phyloP scores from a whole-genome alignment of 2,113 vertebrate genomes.

The Delphinapterus leucas region DNA sequence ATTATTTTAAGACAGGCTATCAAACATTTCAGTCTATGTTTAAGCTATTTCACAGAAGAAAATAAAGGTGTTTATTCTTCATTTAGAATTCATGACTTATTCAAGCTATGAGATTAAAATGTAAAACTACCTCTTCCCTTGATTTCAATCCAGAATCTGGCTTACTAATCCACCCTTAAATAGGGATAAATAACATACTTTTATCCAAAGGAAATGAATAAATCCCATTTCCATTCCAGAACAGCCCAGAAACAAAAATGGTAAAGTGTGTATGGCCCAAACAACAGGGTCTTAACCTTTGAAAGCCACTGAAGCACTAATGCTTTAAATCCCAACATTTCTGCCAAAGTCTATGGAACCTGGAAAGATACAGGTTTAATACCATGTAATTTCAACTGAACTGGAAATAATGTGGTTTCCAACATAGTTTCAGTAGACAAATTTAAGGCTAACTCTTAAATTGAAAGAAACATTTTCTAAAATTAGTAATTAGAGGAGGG shows the following conservation, averaged over 20 bases:
- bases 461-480: slow-evolving; percentile 71
- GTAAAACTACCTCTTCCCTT: not conserved
- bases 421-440: slow-evolving; percentile 27
- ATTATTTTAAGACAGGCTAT: not conserved
- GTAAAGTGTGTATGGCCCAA: not conserved
- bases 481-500: slow-evolving; percentile 58
- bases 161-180: not conserved
- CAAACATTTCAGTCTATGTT: not conserved
- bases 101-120: not conserved
- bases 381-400: slow-evolving; percentile 48
- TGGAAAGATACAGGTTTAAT: not conserved
- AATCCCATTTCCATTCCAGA: not conserved
- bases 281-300: not conserved
- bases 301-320: not conserved
- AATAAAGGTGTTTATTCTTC: slow-evolving; percentile 28
- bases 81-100: not conserved
- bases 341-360: slow-evolving; percentile 38
- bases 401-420: slow-evolving; percentile 49
- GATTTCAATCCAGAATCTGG: not conserved
- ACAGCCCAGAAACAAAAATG: not conserved
- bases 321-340: not conserved
- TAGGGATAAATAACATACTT: not conserved
- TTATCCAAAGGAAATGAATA: not conserved
- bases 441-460: slow-evolving; percentile 61
- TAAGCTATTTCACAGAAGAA: not conserved